Conservation (phyloP, 2,113 vertebrate genomes). For the Bubo bubo region DNA sequence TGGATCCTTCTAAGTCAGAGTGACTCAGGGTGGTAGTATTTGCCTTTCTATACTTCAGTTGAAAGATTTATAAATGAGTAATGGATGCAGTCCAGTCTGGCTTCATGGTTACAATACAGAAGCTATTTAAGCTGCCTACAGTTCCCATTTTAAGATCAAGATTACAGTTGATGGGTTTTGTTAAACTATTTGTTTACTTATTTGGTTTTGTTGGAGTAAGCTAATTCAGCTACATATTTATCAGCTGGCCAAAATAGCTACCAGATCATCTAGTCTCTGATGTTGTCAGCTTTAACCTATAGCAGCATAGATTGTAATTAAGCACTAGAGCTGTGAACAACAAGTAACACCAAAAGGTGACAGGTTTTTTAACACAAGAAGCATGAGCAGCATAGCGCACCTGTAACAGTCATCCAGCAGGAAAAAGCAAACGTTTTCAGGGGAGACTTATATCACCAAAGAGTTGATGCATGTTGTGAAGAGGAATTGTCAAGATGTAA, state of each 20-base stretch:
- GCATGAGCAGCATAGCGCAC: neutral
- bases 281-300: neutral
- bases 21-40: neutral
- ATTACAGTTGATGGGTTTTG: neutral
- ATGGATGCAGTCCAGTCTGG: neutral
- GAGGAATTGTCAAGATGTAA: neutral
- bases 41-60: neutral
- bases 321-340: neutral
- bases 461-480: neutral
- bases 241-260: neutral
- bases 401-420: neutral
- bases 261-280: neutral
- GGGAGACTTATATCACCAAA: neutral
- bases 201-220: neutral
- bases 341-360: neutral
- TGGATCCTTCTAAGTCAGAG: neutral
- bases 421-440: neutral
- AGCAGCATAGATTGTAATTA: neutral
- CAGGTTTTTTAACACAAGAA: neutral
- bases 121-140: neutral
- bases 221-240: neutral
- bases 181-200: neutral
- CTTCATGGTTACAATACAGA: neutral
- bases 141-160: neutral
- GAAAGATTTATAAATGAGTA: neutral